phyloP scores from a whole-genome alignment of 2,888 invertebrate genomes.

The Drosophila pegasa region DNA sequence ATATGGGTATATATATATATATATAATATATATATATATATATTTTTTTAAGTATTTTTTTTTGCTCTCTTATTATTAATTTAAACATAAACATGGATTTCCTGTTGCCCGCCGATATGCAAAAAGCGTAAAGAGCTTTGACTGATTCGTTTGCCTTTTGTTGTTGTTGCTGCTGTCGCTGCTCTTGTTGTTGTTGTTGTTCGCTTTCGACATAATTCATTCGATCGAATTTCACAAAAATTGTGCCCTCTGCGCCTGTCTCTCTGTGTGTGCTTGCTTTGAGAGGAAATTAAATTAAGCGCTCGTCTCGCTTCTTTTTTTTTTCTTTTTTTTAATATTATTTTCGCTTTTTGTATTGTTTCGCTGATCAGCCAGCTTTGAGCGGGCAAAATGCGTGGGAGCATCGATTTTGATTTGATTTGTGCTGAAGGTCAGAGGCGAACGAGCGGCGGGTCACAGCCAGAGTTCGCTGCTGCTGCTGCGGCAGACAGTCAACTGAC shows the following conservation, averaged over 20 bases:
- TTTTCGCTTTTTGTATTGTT: constrained; percentile 40
- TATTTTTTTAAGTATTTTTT: constrained; percentile 8
- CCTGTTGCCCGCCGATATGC: constrained; percentile 77
- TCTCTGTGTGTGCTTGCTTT: constrained; percentile 30
- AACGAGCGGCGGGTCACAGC: constrained; percentile 14
- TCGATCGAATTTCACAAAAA: constrained; percentile 78
- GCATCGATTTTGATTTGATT: constrained; percentile 67
- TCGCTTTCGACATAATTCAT: constrained; percentile 63
- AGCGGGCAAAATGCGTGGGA: constrained; percentile 59
- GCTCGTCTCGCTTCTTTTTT: constrained; percentile 58
- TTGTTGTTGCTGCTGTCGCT: constrained; percentile 35
- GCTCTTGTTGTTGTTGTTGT: constrained; percentile 36
- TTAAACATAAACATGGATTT: constrained; percentile 78
- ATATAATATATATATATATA: constrained; percentile 10
- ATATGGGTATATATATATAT: constrained; percentile 14
- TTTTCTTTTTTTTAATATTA: constrained; percentile 3
- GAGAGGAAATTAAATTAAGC: constrained; percentile 69
- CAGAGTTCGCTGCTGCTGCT: constrained; percentile 24
- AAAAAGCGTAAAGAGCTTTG: constrained; percentile 56
- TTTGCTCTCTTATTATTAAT: constrained; percentile 68
- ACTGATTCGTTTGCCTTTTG: constrained; percentile 60
- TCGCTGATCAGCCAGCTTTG: constrained; percentile 51
- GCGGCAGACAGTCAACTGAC: constrained; percentile 31
- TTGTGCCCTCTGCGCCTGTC: constrained; percentile 11
- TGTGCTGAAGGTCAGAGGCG: constrained; percentile 64